These are phyloP conservation scores for Scomber scombrus DNA, from an alignment of 2,113 vertebrate species.

Conservation along the genomic window DNA sequence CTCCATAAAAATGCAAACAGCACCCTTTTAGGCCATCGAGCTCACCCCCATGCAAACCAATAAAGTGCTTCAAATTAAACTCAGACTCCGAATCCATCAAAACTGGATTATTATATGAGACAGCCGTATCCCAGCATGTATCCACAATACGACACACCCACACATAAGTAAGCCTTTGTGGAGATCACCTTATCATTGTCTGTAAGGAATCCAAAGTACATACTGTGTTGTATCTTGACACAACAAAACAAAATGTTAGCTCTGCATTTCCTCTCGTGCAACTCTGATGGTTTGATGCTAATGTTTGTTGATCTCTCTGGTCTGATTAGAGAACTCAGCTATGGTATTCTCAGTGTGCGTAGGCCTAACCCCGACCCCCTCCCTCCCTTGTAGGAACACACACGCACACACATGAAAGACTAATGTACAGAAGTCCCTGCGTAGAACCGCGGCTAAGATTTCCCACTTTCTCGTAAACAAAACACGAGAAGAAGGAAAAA, in stretches of 20 bases:
- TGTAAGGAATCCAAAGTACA: conserved; percentile 4
- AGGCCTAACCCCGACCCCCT: too few relatives aligned
- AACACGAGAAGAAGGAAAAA: neutral
- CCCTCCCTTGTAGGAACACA: conserved; percentile 25
- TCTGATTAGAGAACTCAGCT: conserved; percentile 64
- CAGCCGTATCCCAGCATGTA: conserved; percentile 32
- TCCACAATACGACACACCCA: conserved; percentile 31
- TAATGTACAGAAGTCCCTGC: neutral
- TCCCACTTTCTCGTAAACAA: conserved; percentile 3
- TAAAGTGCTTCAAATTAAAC: conserved; percentile 16
- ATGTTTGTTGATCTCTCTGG: conserved; percentile 62
- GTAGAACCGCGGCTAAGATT: conserved; percentile 8
- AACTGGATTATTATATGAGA: conserved; percentile 29
- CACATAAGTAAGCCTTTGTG: conserved; percentile 26
- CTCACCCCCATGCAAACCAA: neutral
- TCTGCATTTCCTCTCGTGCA: conserved; percentile 48
- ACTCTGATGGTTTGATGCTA: conserved; percentile 61
- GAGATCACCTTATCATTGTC: conserved; percentile 7
- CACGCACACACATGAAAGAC: neutral
- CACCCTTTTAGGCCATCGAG: conserved; percentile 17
- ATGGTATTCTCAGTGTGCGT: conserved; percentile 48
- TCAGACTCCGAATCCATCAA: conserved; percentile 28
- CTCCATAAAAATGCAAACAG: conserved; percentile 33
- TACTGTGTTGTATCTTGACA: conserved; percentile 16
- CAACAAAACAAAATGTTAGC: conserved; percentile 54